Evolutionary conservation across 2,888 invertebrate genomes (phyloP).

Genomic region (Rhaphigaster nebulosa): DNA sequence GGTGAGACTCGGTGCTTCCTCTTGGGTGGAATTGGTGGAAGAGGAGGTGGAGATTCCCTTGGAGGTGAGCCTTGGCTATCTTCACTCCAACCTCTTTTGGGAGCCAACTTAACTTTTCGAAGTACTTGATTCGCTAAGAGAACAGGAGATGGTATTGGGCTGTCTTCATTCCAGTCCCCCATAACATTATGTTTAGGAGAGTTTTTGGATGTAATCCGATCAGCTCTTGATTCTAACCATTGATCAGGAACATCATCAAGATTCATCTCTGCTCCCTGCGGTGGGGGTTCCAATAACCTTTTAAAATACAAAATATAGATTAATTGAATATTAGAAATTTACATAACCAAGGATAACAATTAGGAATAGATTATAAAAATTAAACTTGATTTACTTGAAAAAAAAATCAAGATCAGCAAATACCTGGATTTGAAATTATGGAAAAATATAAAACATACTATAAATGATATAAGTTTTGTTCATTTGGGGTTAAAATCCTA

Average conservation of each 20-base stretch:
- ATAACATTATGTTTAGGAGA: neutral
- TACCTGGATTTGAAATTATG: neutral
- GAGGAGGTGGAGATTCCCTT: conserved; percentile 53
- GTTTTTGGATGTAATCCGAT: conserved; percentile 23
- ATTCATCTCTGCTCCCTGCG: conserved; percentile 49
- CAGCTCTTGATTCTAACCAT: conserved; percentile 60
- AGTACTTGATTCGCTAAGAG: conserved; percentile 62
- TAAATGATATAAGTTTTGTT: neutral
- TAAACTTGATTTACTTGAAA: neutral
- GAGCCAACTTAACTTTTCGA: conserved; percentile 64
- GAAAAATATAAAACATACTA: neutral
- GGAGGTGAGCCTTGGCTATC: conserved; percentile 64
- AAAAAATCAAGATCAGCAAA: neutral
- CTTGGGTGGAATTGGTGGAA: conserved; percentile 62
- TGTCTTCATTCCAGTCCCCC: conserved; percentile 58
- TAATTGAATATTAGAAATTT: neutral
- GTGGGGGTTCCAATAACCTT: conserved; percentile 63
- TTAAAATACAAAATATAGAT: conserved; percentile 28
- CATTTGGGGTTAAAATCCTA: neutral
- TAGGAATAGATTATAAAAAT: neutral
- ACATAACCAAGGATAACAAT: neutral
- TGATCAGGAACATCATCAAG: conserved; percentile 61
- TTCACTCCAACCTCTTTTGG: conserved; percentile 64
- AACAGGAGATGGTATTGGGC: conserved; percentile 59
- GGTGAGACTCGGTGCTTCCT: conserved; percentile 60